A percentile compares a stretch with the other conserved stretches of the same genome.
phyloP scores from a whole-genome alignment of 2,797 vertebrate genomes.

The Salmo trutta region DNA sequence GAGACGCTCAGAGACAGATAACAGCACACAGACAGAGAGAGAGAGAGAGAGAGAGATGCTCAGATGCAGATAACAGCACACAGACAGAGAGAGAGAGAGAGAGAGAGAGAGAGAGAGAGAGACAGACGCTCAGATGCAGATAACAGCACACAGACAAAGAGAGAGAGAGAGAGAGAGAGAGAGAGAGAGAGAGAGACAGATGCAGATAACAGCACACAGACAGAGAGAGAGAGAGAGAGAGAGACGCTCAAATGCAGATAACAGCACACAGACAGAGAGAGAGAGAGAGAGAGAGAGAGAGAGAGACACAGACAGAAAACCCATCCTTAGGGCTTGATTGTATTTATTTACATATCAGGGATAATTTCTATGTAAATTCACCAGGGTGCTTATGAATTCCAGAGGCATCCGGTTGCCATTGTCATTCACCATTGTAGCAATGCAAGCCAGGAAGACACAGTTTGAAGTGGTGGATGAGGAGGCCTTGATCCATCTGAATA shows the following conservation, averaged over 20 bases:
- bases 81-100: no score
- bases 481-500: slow-evolving; percentile 64
- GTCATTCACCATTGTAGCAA: slow-evolving; percentile 40
- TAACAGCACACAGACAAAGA: no score
- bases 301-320: slow-evolving; percentile 26
- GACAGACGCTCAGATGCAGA: no score
- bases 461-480: slow-evolving; percentile 42
- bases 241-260: not conserved
- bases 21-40: no score
- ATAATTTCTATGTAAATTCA: slow-evolving; percentile 64
- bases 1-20: no score
- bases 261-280: not conserved
- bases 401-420: slow-evolving; percentile 41
- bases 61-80: not conserved
- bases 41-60: not conserved
- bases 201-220: no score
- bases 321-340: slow-evolving; percentile 36
- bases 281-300: no score
- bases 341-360: slow-evolving; percentile 45
- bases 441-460: slow-evolving; percentile 43
- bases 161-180: not conserved
- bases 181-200: no score
- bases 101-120: no score
- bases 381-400: slow-evolving; percentile 29
- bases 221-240: not conserved